Evolutionary conservation across 2,113 vertebrate species (phyloP), one percentile per base, ranked within the genome.

Genomic region (Osmerus eperlanus): DNA sequence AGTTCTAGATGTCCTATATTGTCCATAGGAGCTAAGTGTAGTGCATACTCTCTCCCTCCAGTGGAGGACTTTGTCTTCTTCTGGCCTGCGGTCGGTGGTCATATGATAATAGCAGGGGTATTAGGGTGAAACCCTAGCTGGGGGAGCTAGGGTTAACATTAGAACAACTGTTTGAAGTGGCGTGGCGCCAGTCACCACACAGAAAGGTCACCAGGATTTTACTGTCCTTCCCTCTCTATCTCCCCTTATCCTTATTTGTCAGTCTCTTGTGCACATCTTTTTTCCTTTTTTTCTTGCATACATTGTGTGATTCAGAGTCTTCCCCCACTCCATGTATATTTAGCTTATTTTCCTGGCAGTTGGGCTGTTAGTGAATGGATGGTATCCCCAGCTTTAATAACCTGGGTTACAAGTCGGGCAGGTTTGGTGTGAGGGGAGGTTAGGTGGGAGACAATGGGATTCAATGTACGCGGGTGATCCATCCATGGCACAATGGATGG

Each of bases 121-220:
- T 87, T 81, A 28, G 32, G 65, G 69, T 79, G 87, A 88, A 90
- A 91, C 82, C 78, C 62, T 77, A 92, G 76, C 72, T 29, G 76
- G 64, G 32, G 28, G 67, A 36, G 68, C 1, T 82, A 86, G 53
- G 81, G 82, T 90, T 90, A 91, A 85, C 80, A 75, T 70, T 65
- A 81, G 80, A 90, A 76, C 89, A 90, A 84, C 89, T 91, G 91
- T 89, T 88, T 80, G 70, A 68, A 76, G 81, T 84, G 87, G 89
- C 80, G 0, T 13, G 74, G 75, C 53, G 81, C 86, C 87, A 83
- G 80, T 53, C 66, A 58, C 66, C 67, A 19, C 53, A 18, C 71
- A 16, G 47, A 85, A 90, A 90, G 84, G 88, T 86, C 86, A 85
- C 60, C 68, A 54, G 81, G 77, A 76, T 83, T 87, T 79, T 79